A percentile compares a stretch with the other conserved stretches of the same genome.
phyloP scores from a whole-genome alignment of 2,797 vertebrate species.

The Intellagama lesueurii region DNA sequence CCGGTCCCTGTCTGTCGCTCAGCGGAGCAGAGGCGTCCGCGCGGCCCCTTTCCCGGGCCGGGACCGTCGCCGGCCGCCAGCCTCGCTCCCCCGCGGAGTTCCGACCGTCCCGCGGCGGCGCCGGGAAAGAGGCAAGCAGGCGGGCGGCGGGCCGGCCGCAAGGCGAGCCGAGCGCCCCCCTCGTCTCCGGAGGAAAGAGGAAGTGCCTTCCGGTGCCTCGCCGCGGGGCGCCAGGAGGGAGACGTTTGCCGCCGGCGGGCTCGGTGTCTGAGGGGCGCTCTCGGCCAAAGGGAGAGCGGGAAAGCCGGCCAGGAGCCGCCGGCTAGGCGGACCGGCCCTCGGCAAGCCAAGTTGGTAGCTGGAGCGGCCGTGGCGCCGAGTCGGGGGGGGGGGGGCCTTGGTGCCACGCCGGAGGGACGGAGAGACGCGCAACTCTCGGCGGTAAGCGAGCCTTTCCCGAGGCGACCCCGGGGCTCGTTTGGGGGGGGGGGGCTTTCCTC shows the following conservation, averaged over 20 bases:
- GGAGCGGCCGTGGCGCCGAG: background rate
- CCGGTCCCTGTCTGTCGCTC: background rate
- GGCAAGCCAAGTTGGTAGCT: background rate
- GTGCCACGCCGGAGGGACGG: no score
- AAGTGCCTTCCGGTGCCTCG: background rate
- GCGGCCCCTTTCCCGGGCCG: background rate
- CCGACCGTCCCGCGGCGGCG: background rate
- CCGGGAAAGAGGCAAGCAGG: background rate
- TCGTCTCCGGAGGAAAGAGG: background rate
- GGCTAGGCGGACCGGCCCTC: no score
- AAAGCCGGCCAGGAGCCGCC: no score
- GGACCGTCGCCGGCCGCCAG: background rate
- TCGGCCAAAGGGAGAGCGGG: no score
- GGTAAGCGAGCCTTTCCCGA: background rate
- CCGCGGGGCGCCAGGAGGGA: background rate
- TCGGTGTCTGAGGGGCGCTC: no score
- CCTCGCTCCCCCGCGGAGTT: background rate
- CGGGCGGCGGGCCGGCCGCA: no score
- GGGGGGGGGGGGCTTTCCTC: no score
- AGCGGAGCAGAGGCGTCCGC: background rate
- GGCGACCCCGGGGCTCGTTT: background rate
- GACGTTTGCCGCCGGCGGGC: background rate
- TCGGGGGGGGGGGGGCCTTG: no score
- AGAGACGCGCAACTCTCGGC: no score
- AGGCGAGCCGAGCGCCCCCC: background rate